phyloP scores from a whole-genome alignment of 2,797 vertebrate species.

The Myripristis jacobus region DNA sequence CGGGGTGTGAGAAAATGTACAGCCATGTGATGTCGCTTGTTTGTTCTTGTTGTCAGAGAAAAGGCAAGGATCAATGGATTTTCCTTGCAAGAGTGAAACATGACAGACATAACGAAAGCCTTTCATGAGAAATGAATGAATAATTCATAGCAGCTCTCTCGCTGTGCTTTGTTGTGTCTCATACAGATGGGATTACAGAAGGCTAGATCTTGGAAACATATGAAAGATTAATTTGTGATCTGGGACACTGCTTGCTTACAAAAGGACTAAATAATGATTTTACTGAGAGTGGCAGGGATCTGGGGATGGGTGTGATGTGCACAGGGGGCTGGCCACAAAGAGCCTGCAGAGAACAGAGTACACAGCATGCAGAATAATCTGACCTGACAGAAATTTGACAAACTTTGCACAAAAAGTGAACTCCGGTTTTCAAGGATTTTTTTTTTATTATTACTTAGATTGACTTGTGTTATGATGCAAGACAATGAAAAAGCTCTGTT shows the following conservation, averaged over 20 bases:
- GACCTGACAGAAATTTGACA: conserved; percentile 67
- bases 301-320: conserved; percentile 74
- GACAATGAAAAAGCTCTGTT: conserved; percentile 9
- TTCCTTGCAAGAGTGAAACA: conserved; percentile 84
- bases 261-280: conserved; percentile 89
- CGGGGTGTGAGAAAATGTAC: conserved; percentile 71
- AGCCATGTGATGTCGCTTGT: conserved; percentile 82
- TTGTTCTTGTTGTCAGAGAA: conserved; percentile 80
- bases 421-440: conserved; percentile 36
- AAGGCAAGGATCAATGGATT: conserved; percentile 87
- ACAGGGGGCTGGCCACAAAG: conserved; percentile 67
- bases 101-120: conserved; percentile 88
- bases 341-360: conserved; percentile 61
- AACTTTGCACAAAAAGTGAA: conserved; percentile 65
- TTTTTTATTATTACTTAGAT: conserved; percentile 37
- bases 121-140: conserved; percentile 88
- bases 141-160: conserved; percentile 85
- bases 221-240: conserved; percentile 90
- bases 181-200: conserved; percentile 89
- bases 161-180: conserved; percentile 87
- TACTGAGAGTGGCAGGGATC: conserved; percentile 81
- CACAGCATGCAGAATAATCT: conserved; percentile 54
- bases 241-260: conserved; percentile 87
- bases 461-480: conserved; percentile 30
- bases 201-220: conserved; percentile 89